A percentile compares a stretch with the other conserved stretches of the same genome.
phyloP scores from a whole-genome alignment of 2,888 invertebrate genomes.

The Sphaerophoria rueppellii region DNA sequence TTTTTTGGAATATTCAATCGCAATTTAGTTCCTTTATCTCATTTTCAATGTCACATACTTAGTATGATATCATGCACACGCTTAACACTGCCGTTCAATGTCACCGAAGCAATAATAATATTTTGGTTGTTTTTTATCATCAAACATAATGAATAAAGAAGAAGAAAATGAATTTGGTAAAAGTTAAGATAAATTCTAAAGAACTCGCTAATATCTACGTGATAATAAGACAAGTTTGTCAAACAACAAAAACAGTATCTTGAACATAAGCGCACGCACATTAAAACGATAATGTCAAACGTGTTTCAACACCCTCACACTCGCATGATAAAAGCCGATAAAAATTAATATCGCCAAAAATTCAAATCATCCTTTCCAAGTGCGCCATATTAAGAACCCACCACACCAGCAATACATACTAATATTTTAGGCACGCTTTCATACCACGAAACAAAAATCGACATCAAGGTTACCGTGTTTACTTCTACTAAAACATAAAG shows the following conservation, averaged over 20 bases:
- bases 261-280: slow-evolving; percentile 45
- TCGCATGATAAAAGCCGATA: slow-evolving; percentile 22
- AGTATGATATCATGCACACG: slow-evolving; percentile 53
- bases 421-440: slow-evolving; percentile 11
- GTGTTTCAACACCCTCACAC: slow-evolving; percentile 55
- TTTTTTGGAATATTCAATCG: slow-evolving; percentile 31
- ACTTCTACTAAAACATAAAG: slow-evolving; percentile 41
- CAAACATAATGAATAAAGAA: slow-evolving; percentile 22
- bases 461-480: slow-evolving; percentile 54
- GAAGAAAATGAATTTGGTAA: slow-evolving; percentile 30
- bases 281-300: slow-evolving; percentile 59
- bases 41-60: slow-evolving; percentile 45
- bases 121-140: slow-evolving; percentile 42
- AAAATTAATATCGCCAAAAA: slow-evolving; percentile 12
- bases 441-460: slow-evolving; percentile 17
- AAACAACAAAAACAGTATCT: neutral
- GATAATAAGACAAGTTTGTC: slow-evolving; percentile 10
- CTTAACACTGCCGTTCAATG: slow-evolving; percentile 67
- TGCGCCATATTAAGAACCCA: slow-evolving; percentile 27
- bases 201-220: slow-evolving; percentile 44
- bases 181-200: slow-evolving; percentile 58
- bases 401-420: slow-evolving; percentile 9
- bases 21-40: slow-evolving; percentile 48
- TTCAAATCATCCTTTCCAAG: slow-evolving; percentile 58
- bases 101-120: slow-evolving; percentile 57